Base-by-base conservation (phyloP, 2,888 invertebrate species). In the Chrysolina oricalcia region DNA sequence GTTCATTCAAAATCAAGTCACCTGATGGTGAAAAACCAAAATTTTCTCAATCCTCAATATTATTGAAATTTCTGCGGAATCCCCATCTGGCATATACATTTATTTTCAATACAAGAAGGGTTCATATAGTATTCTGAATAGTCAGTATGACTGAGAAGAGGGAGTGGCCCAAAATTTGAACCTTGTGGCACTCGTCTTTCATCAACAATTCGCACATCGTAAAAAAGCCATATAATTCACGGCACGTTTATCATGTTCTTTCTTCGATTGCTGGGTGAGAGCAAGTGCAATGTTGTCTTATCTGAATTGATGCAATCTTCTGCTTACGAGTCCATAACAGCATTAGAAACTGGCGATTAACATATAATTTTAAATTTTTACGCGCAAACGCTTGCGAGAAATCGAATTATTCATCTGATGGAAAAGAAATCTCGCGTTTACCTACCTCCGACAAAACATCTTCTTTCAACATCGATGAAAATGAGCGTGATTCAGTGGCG, bases 321-420 rank as follows among this genome's bases (percentile, higher is more conserved):
- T 68, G 40, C 48, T 67, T 23, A 27, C 27, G 50, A 67, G 11
- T 53, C 53, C 23, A 15, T 59, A 59, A n/a, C 43, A 21, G 5
- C 17, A 68, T 53, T 68, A 68, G 68, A 68, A 68, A 68, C 53
- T 43, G 15, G 63, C 48, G 72, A 81, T 76, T 78, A 81, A 74
- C 78, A 79, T 74, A 73, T 75, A 76, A 75, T 78, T 77, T 79
- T 79, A 77, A 71, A 79, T 76, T 81, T 81, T 81, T 79, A 81
- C 81, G 81, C 81, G 79, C 81, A 81, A 81, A 81, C 79, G 81
- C 79, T 50, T 56, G 17, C 81, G 81, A 79, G 81, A 81, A 81
- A 81, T 81, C 81, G 78, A 81, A 79, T 81, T 78, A 73, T 81
- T 81, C 79, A 81, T 81, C 78, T 80, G 75, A 66, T 71, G 70